Evolutionary conservation across 2,888 invertebrate genomes (phyloP), one percentile per base, ranked within the genome.

Genomic region (Nemotelus pantherinus): DNA sequence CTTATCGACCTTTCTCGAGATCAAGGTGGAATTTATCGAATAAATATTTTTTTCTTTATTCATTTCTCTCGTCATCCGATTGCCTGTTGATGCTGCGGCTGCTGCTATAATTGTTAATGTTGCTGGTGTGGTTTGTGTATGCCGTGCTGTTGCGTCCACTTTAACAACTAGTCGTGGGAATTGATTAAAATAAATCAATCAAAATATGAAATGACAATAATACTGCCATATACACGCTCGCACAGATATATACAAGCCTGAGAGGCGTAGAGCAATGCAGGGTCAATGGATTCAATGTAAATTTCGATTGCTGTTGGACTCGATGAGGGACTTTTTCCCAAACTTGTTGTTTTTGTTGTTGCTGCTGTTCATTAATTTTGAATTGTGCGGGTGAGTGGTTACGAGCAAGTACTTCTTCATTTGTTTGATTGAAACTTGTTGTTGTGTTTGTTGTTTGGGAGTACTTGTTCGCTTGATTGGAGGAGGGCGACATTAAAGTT

Each of bases 111-210:
- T 50, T 50, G 50, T 50, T 50, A 25, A n/a, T n/a, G 58, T 10
- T n/a, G 9, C 4, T n/a, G n/a, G 58, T 58, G 58, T 58, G 58
- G 25, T 25, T 58, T 25, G 25, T 25, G 25, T 25, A 25, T n/a
- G 58, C 9, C 9, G 60, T 43, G 60, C 41, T 39, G 4, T 41
- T 60, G 25, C 60, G 3, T 60, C 41, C 5, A 50, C 9, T 50
- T 9, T 50, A 7, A 7, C 9, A 39, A 4, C 60, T 2, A 60
- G 39, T 39, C 65, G 45, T 44, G 65, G 45, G 65, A 65, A 44
- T 45, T 65, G 65, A 65, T 65, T 65, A 47, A 65, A 45, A 65
- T 65, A 65, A 65, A 43, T 65, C 65, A 65, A 65, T 65, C 65
- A 65, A 25, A 44, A 63, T 41, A 65, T 65, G 45, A 45, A 9